Evolutionary conservation across 2,113 vertebrate genomes (phyloP), one percentile per base, ranked within the genome.

Genomic region (Cololabis saira): DNA sequence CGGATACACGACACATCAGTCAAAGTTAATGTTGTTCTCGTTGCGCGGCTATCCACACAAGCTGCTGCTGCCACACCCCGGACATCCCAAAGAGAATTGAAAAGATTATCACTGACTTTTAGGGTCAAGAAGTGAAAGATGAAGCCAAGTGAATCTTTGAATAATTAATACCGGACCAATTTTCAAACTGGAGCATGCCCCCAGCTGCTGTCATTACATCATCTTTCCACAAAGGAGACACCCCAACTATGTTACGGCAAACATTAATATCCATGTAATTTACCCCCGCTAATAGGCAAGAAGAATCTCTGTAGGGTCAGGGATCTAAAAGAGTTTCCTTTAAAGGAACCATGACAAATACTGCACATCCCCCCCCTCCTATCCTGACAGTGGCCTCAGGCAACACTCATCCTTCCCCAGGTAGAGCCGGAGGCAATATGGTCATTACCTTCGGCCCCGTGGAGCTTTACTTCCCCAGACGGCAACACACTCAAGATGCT

Each of bases 371-470:
- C 24, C 67, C 24, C 61, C 65, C 51, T 79, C 64, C 77, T 85
- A 76, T 72, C 60, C 80, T 81, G 75, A 86, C 71, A 81, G 81
- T 76, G 76, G 89, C 89, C 83, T 79, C 52, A 8, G 79, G 88
- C 86, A 59, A 84, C 87, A 71, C 62, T 87, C 85, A 77, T 69
- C 61, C 70, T 81, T 86, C 73, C 70, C 74, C 51, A 71, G 74
- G 86, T 81, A 71, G 71, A 81, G 81, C 82, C 85, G 77, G 66
- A 67, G 87, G 87, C 85, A 63, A 73, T 65, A 66, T 64, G 74
- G 81, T 76, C 81, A 87, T 91, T 90, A 88, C 69, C 81, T 83
- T 64, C 80, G 69, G 72, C 85, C 62, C 74, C 61, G 78, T 65
- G 66, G 84, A 82, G 69, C 71, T 82, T 70, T 66, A 76, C 72